These are phyloP conservation scores for Sphinx pinastri DNA, from an alignment of 2,888 invertebrate species.

Conservation along the genomic window DNA sequence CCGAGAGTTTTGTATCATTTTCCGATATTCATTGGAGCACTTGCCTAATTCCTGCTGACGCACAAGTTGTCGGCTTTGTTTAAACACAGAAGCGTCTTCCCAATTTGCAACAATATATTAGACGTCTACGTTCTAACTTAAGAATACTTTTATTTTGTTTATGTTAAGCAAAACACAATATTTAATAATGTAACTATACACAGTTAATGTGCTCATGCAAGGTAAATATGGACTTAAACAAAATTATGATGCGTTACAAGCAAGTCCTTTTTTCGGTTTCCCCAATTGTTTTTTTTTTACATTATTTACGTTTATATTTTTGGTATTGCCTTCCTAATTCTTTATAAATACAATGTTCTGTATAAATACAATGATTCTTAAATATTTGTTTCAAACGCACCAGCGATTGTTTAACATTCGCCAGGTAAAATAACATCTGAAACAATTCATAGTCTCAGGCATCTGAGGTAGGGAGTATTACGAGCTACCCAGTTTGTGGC, in stretches of 20 bases:
- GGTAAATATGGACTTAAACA: no score
- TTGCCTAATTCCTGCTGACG: conserved; percentile 27
- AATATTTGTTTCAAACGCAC: no score
- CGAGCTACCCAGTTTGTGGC: conserved; percentile 32
- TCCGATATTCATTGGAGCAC: conserved; percentile 36
- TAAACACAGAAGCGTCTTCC: background rate
- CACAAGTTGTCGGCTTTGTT: conserved; percentile 13
- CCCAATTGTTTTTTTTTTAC: no score
- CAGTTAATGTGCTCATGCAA: no score
- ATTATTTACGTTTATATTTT: no score
- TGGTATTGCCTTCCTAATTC: no score
- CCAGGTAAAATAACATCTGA: background rate
- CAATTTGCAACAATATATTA: background rate
- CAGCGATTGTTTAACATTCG: background rate
- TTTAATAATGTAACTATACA: background rate
- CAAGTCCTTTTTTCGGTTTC: no score
- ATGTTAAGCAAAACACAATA: background rate
- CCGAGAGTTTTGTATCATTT: conserved; percentile 44
- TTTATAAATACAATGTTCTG: no score
- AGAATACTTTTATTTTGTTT: no score
- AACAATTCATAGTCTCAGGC: background rate
- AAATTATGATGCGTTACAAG: no score
- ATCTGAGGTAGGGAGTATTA: background rate
- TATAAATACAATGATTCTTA: no score
- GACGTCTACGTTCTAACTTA: no score